Evolutionary conservation across 2,888 invertebrate species (phyloP).

Genomic region (Melieria picta): DNA sequence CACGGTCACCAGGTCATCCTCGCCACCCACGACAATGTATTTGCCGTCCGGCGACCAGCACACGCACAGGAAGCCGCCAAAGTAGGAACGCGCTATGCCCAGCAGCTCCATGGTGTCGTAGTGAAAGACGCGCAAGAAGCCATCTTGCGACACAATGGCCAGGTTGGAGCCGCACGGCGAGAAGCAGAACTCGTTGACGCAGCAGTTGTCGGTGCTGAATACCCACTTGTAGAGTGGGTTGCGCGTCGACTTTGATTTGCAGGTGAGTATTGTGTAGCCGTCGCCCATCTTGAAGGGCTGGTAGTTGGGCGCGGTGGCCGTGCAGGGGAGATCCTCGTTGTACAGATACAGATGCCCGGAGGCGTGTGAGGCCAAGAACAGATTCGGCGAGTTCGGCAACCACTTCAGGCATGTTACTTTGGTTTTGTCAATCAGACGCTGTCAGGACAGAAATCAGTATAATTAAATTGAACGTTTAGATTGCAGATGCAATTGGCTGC

Average conservation of each 20-base stretch:
- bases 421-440: conserved; percentile 67
- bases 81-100: conserved; percentile 94
- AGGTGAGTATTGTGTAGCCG: conserved; percentile 92
- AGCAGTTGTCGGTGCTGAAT: conserved; percentile 81
- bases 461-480: neutral
- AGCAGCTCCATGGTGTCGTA: conserved; percentile 97
- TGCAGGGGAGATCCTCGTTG: conserved; percentile 93
- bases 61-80: conserved; percentile 96
- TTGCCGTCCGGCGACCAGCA: conserved; percentile 98
- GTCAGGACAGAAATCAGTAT: conserved; percentile 27
- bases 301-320: conserved; percentile 90
- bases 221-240: conserved; percentile 96
- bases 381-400: conserved; percentile 94
- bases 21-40: conserved; percentile 96
- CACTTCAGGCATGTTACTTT: conserved; percentile 94
- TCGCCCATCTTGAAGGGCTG: conserved; percentile 95
- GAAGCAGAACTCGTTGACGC: conserved; percentile 96
- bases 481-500: neutral
- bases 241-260: conserved; percentile 94
- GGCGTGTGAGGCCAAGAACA: conserved; percentile 94
- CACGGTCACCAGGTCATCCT: conserved; percentile 97
- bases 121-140: conserved; percentile 94
- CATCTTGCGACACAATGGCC: conserved; percentile 95
- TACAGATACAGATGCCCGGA: conserved; percentile 98
- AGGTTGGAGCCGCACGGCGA: conserved; percentile 93